phyloP scores from a whole-genome alignment of 2,797 vertebrate genomes.

The Lophotriccus pileatus region DNA sequence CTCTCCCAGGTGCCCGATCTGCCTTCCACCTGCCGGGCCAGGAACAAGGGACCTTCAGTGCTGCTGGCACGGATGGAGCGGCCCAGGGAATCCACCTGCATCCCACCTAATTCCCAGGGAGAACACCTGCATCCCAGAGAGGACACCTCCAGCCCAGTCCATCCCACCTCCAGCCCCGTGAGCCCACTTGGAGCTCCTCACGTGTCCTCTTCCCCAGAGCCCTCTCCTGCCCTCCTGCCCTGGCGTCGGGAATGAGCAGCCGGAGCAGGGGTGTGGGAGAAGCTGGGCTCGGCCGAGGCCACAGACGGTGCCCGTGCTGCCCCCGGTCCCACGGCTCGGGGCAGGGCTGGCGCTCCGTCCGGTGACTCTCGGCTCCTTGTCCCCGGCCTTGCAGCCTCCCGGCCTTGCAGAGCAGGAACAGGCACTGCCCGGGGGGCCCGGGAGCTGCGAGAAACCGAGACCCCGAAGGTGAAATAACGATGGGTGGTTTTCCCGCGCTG shows the following conservation, averaged over 20 bases:
- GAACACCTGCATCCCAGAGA: background rate
- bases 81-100: background rate
- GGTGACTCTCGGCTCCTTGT: too few relatives aligned
- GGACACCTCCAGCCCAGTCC: background rate
- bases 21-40: background rate
- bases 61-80: background rate
- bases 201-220: too few relatives aligned
- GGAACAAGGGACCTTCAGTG: accelerated
- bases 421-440: too few relatives aligned
- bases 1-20: accelerated
- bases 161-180: background rate
- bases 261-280: accelerated
- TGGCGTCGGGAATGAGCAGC: background rate
- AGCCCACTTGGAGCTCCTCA: background rate
- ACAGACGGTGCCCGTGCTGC: background rate
- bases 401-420: background rate
- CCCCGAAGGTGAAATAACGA: too few relatives aligned
- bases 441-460: background rate
- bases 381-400: background rate
- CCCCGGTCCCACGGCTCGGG: background rate
- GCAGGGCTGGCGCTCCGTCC: too few relatives aligned
- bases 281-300: background rate
- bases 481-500: background rate
- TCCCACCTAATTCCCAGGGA: background rate
- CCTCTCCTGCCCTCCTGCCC: background rate